Percentiles rank a stretch among this genome's conserved stretches.
Evolutionary conservation across 2,888 invertebrate species (phyloP).

Genomic region (Cephus nigrinus): DNA sequence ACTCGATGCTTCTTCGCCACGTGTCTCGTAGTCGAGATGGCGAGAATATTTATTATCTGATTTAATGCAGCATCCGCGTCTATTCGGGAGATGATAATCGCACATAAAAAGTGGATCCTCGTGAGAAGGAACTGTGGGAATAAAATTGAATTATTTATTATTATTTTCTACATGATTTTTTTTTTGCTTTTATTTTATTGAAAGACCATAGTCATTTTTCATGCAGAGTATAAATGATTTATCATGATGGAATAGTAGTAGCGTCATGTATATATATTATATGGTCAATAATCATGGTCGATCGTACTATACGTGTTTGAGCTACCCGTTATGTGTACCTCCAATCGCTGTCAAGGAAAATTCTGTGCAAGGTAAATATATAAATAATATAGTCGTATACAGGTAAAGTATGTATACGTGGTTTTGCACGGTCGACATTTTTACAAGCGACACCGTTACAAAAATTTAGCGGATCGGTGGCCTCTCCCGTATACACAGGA

Average conservation of each 20-base stretch:
- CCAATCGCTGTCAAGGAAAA: background rate
- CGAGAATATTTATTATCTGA: background rate
- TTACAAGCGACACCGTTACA: constrained; percentile 4
- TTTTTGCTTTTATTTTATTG: background rate
- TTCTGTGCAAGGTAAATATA: background rate
- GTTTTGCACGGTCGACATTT: background rate
- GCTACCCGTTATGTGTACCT: background rate
- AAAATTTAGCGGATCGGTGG: background rate
- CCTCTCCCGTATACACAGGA: background rate
- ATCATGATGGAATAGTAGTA: background rate
- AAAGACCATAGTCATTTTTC: background rate
- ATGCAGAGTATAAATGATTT: background rate
- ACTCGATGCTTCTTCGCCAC: background rate
- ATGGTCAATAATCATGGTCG: background rate
- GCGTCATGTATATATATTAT: background rate
- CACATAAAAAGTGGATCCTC: background rate
- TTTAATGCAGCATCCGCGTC: background rate
- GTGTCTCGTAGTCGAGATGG: background rate
- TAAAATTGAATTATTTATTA: background rate
- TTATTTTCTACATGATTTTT: background rate
- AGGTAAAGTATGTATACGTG: background rate
- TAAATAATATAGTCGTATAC: background rate
- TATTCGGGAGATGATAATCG: background rate
- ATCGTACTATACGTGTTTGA: background rate
- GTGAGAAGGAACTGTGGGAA: background rate